Conservation (phyloP, 2,797 vertebrate genomes). For the Sebastes ruberrimus region DNA sequence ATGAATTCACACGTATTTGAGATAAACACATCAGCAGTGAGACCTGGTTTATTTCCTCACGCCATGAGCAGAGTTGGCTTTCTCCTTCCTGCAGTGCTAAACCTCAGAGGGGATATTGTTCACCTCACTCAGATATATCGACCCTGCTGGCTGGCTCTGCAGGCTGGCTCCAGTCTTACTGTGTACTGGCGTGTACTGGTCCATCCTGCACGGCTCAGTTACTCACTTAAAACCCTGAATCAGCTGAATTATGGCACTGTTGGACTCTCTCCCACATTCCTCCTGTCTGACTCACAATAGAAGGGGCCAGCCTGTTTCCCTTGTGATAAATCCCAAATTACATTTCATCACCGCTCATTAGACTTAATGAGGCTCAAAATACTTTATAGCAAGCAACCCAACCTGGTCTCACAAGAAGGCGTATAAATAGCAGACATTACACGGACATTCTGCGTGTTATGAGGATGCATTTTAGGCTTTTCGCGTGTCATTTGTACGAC, state of each 20-base stretch:
- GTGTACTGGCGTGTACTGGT: not conserved
- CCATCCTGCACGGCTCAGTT: constrained; percentile 28
- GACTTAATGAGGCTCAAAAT: constrained; percentile 14
- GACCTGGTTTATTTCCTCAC: not conserved
- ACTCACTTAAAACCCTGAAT: constrained; percentile 55
- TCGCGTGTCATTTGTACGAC: too few species aligned
- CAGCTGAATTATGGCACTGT: constrained; percentile 40
- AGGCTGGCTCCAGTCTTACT: not conserved
- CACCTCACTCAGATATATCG: not conserved
- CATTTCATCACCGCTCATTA: constrained; percentile 32
- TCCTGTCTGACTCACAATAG: constrained; percentile 46
- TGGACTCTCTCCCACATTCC: constrained; percentile 64
- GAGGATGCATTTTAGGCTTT: too few species aligned
- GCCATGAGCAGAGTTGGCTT: not conserved
- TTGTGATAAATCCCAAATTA: constrained; percentile 26
- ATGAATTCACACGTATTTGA: not conserved
- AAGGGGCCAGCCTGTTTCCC: constrained; percentile 19
- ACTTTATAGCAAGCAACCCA: not conserved
- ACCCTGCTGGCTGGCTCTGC: not conserved
- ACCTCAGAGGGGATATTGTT: not conserved
- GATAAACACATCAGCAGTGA: not conserved
- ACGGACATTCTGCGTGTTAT: too few species aligned
- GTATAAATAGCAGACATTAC: too few species aligned
- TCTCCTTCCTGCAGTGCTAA: not conserved
- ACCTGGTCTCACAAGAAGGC: too few species aligned